These are phyloP conservation scores for Hyla sarda DNA, from an alignment of 2,113 vertebrate genomes.

Conservation along the genomic window DNA sequence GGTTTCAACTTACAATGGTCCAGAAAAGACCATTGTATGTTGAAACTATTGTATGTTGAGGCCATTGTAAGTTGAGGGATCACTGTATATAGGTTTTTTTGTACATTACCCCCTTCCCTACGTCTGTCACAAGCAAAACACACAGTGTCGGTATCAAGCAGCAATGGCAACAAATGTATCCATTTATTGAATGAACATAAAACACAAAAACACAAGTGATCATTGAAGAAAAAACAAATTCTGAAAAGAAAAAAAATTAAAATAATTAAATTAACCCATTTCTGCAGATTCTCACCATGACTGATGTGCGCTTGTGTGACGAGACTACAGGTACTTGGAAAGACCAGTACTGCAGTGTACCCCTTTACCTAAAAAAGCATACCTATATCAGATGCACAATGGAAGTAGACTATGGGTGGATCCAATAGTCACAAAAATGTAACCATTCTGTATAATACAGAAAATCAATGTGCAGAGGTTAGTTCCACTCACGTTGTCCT, in stretches of 20 bases:
- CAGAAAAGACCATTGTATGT: too few species aligned
- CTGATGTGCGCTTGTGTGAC: conserved; percentile 49
- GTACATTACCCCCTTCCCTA: background rate
- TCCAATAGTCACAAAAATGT: background rate
- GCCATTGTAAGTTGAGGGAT: too few species aligned
- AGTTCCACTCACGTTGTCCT: background rate
- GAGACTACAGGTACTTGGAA: background rate
- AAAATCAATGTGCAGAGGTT: background rate
- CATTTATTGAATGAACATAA: conserved; percentile 34
- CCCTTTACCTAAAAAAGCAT: background rate
- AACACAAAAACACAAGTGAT: conserved; percentile 33
- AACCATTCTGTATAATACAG: background rate
- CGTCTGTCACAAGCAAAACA: background rate
- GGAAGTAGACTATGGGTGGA: background rate
- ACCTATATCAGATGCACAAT: background rate
- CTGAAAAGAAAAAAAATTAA: background rate
- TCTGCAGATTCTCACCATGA: conserved; percentile 34
- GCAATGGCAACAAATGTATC: conserved; percentile 11
- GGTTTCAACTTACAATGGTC: too few species aligned
- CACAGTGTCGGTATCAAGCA: conserved; percentile 33
- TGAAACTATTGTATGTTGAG: too few species aligned
- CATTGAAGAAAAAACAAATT: background rate
- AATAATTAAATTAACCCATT: background rate
- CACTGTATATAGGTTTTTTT: too few species aligned
- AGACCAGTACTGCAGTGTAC: background rate